Evolutionary conservation across 92 coral and sea anemone species (phyloP), one percentile per base, ranked within the genome.

Genomic region (Porites rus): DNA sequence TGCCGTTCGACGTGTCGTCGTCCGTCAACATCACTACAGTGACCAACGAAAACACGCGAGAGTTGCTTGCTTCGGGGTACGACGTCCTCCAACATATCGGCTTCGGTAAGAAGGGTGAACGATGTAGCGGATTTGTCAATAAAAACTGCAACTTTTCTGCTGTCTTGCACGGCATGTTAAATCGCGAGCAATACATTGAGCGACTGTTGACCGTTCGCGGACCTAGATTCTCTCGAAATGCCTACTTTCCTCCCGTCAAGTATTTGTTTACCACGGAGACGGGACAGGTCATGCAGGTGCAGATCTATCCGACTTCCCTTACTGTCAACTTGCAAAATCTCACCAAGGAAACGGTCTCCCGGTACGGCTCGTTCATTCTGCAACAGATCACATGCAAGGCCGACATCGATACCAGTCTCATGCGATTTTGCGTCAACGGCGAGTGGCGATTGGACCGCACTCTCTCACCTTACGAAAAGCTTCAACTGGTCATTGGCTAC

Each of bases 221-320:
- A 6, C 69, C 61, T 3, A 10, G 25, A 60, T 77, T 77, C 43
- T 77, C 81, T 1, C 67, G 69, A 1, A 77, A 77, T n/a, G 21
- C 81, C n/a, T 77, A 10, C 46, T 77, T 77, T 77, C 81, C 69
- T 2, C 81, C 81, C 8, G 81, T 77, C 24, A 77, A 77, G 18
- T 77, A 13, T 59, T 59, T 56, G n/a, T 25, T 60, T 21, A 12
- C 11, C 18, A 59, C 81, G 18, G 54, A 59, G 9, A 43, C 19
- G 13, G 81, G 50, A 6, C 21, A 59, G 22, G 67, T 77, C 24
- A 25, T 77, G 5, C 81, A 77, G 10, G 81, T 59, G 22, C 81
- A 77, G 22, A 77, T 77, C 28, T 77, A 77, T 60, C 69, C 69
- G 6, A n/a, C 51, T 16, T 63, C 81, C 16, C 67, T 77, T 18